Conservation (phyloP, 1,140 invertebrate species). For the Bombus terrestris region DNA sequence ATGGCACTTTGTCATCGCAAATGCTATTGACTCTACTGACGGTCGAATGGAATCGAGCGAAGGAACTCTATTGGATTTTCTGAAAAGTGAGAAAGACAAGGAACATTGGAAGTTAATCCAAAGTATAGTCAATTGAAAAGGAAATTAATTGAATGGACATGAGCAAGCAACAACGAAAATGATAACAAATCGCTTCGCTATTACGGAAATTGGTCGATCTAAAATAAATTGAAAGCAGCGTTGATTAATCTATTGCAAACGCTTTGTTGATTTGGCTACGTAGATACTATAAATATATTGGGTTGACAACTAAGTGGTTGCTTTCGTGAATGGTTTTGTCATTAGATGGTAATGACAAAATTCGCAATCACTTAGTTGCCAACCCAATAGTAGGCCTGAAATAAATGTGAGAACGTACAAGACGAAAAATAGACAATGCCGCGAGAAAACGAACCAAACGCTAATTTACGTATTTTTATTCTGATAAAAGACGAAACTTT, state of each 20-base stretch:
- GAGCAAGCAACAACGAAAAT: too few species aligned
- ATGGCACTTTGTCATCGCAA: neutral
- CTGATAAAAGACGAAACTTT: neutral
- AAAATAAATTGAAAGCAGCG: neutral
- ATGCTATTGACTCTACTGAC: neutral
- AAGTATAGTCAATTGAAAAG: neutral
- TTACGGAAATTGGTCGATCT: neutral
- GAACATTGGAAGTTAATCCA: neutral
- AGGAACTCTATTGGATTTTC: neutral
- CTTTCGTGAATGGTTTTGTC: too few species aligned
- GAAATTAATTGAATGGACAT: too few species aligned
- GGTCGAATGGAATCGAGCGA: neutral
- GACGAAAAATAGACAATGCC: neutral
- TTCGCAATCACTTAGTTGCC: too few species aligned
- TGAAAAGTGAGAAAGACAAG: neutral
- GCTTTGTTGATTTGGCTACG: too few species aligned
- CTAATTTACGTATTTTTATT: neutral
- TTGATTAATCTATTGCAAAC: neutral
- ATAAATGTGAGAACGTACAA: neutral
- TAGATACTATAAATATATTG: too few species aligned
- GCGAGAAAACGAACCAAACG: neutral
- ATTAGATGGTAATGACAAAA: too few species aligned
- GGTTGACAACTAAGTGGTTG: too few species aligned
- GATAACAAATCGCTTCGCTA: neutral
- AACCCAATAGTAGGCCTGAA: neutral